Evolutionary conservation across 2,888 invertebrate genomes (phyloP).

Genomic region (Xylota segnis): DNA sequence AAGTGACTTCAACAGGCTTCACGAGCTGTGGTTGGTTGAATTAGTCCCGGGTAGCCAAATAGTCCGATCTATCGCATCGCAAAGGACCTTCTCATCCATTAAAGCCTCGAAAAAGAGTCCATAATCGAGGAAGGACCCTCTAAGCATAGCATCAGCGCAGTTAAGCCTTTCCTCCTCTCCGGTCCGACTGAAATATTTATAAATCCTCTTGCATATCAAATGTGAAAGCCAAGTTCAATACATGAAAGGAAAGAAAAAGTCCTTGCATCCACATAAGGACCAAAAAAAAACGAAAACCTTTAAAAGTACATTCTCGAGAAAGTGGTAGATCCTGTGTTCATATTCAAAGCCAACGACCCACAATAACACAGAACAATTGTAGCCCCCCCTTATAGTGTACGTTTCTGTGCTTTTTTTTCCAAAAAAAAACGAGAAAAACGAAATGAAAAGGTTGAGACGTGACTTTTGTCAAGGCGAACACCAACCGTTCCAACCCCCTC

Average conservation of each 20-base stretch:
- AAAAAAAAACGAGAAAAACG: slow-evolving; percentile 27
- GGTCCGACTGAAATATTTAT: background rate
- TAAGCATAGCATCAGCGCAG: too few species aligned
- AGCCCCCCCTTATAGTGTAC: slow-evolving; percentile 16
- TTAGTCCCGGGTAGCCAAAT: too few species aligned
- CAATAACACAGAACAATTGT: slow-evolving; percentile 46
- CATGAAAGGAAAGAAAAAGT: background rate
- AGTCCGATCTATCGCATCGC: too few species aligned
- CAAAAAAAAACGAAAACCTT: slow-evolving; percentile 12
- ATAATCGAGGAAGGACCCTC: too few species aligned
- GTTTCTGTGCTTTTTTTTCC: background rate
- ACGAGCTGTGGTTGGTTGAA: too few species aligned
- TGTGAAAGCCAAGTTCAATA: background rate
- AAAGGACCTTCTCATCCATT: too few species aligned
- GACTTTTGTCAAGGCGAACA: slow-evolving; percentile 70
- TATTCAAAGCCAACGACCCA: slow-evolving; percentile 45
- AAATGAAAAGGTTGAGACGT: slow-evolving; percentile 74
- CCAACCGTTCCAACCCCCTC: slow-evolving; percentile 50
- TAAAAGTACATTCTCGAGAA: slow-evolving; percentile 47
- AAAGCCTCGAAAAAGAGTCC: too few species aligned
- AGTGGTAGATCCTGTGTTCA: slow-evolving; percentile 5
- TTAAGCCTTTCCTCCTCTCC: too few species aligned
- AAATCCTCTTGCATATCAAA: background rate
- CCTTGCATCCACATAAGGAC: too few species aligned
- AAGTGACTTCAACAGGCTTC: too few species aligned